Base-by-base conservation (phyloP, 2,797 vertebrate species). In the Eulemur mongoz region DNA sequence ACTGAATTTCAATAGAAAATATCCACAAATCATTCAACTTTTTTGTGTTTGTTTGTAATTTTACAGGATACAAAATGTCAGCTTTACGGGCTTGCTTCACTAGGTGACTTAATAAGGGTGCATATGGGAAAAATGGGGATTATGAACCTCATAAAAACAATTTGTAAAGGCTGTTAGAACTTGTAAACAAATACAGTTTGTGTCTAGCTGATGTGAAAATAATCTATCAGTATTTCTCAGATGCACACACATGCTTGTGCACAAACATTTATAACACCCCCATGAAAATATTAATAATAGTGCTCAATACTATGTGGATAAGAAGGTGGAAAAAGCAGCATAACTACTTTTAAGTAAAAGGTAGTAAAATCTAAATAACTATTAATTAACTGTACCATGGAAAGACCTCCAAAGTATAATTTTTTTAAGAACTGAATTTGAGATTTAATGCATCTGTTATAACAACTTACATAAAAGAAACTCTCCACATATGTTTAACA, bases 361-460 rank as follows among this genome's bases (percentile, higher is more conserved):
- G 14, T n/a, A 87, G 52, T 32, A 27, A 73, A n/a, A 69, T 90
- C 78, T 93, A 83, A 93, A 86, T 65, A 88, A 72, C 3, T 79
- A 15, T 87, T 78, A 67, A 93, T 6, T 18, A 89, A 57, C 69
- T 57, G 30, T 91, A 30, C 27, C 40, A 13, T 15, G 43, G n/a
- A 84, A 87, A 83, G 45, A 50, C 35, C 40, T 69, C 35, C 83
- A 82, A 78, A 12, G 8, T 20, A 17, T 50, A 75, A 83, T 45
- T 80, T 94, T 95, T 94, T 67, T 72, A 89, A 94, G 81, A 95
- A 43, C 23, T 18, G 73, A 94, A 78, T 80, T 85, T 78, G 67
- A 96, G 91, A 80, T 59, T 94, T 78, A 83, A 96, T 73, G 15
- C 35, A 72, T 76, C 48, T 79, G 0, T 69, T 97, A 48, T 57